These are phyloP conservation scores for Aegithalos caudatus DNA, from an alignment of 2,113 vertebrate species.

Conservation along the genomic window DNA sequence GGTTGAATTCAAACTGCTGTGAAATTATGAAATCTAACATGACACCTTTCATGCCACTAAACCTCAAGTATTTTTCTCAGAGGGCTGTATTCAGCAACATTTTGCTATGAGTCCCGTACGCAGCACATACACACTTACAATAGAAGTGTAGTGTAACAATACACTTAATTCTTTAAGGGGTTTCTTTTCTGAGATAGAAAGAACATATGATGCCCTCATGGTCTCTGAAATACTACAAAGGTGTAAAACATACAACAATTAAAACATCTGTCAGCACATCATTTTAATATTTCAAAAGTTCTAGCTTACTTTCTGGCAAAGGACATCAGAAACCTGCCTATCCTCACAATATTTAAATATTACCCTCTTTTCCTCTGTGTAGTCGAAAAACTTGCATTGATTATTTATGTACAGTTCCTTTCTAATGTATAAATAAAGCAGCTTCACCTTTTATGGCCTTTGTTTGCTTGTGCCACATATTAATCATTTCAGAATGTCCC, in stretches of 20 bases:
- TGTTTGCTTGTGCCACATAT: background rate
- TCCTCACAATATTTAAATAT: background rate
- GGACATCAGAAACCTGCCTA: background rate
- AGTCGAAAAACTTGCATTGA: background rate
- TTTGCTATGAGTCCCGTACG: background rate
- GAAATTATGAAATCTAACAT: background rate
- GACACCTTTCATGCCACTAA: background rate
- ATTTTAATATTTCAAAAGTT: background rate
- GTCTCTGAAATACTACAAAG: background rate
- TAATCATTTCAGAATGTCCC: background rate
- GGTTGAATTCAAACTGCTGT: background rate
- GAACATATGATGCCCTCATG: background rate
- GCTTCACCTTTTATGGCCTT: background rate
- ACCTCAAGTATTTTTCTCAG: background rate
- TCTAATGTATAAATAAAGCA: background rate
- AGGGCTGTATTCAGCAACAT: rapidly evolving
- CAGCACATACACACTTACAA: no score
- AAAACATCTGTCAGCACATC: background rate
- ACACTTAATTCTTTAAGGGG: background rate
- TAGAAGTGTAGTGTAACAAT: background rate
- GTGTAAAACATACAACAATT: background rate
- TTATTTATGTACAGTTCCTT: background rate
- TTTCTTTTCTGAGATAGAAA: background rate
- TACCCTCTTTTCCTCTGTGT: background rate
- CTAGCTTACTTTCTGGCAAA: background rate